Evolutionary conservation across 2,113 vertebrate genomes (phyloP).

Genomic region (Brienomyrus brachyistius): DNA sequence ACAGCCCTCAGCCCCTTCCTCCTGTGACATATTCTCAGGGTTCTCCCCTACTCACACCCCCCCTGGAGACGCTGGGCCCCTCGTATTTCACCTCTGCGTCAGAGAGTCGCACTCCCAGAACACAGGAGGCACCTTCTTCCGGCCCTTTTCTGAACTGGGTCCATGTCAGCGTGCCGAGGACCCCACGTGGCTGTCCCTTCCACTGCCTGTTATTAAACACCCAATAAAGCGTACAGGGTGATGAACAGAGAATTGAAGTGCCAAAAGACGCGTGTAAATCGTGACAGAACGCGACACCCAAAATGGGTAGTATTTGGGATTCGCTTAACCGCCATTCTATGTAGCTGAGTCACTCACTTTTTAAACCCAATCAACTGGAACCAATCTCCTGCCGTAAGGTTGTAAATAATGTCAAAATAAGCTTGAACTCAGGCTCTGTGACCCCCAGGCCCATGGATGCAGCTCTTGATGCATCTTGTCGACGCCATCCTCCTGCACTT

Average conservation of each 20-base stretch:
- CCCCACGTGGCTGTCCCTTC: background rate
- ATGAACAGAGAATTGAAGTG: background rate
- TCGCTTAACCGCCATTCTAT: background rate
- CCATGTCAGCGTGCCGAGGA: background rate
- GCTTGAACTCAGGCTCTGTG: background rate
- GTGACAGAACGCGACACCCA: background rate
- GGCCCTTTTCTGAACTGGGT: background rate
- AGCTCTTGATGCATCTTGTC: background rate
- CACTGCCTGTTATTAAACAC: background rate
- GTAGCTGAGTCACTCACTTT: background rate
- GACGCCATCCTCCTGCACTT: background rate
- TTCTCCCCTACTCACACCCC: background rate
- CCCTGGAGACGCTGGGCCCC: background rate
- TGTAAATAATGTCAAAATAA: background rate
- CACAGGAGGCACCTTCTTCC: background rate
- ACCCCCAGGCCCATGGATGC: background rate
- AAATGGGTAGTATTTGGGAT: background rate
- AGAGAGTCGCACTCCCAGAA: background rate
- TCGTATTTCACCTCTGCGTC: background rate
- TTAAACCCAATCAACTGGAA: background rate
- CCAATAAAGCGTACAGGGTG: background rate
- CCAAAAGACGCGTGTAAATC: background rate
- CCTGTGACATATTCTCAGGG: slow-evolving; percentile 29
- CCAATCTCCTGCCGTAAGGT: background rate
- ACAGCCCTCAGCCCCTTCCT: slow-evolving; percentile 60